Evolutionary conservation across 2,888 invertebrate species (phyloP).

Genomic region (Oxyscelio sp.): DNA sequence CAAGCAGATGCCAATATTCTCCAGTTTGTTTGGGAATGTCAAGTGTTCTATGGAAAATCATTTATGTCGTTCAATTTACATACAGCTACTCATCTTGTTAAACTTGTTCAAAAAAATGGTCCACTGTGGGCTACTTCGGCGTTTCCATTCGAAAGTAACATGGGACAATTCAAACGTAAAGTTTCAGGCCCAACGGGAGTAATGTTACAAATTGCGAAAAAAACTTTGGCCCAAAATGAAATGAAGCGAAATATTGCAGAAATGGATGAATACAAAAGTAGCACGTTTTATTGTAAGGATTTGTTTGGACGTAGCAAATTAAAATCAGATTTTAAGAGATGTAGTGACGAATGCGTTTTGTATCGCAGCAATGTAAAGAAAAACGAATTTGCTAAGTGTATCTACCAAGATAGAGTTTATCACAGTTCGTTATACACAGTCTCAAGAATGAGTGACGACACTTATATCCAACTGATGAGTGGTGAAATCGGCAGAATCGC

Average conservation of each 20-base stretch:
- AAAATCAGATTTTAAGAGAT: conserved; percentile 12
- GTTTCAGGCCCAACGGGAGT: conserved; percentile 31
- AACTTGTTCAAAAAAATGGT: too few relatives aligned
- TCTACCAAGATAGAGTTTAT: conserved; percentile 5
- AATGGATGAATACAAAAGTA: conserved; percentile 24
- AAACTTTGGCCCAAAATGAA: conserved; percentile 24
- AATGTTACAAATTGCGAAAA: conserved; percentile 28
- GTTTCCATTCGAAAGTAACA: conserved; percentile 42
- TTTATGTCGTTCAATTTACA: too few relatives aligned
- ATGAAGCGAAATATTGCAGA: conserved; percentile 19
- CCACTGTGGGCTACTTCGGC: conserved; percentile 36
- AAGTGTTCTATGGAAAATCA: too few relatives aligned
- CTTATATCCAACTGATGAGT: too few relatives aligned
- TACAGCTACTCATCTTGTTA: too few relatives aligned
- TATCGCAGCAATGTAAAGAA: background rate
- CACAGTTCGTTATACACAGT: conserved; percentile 11
- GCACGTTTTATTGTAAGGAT: conserved; percentile 7
- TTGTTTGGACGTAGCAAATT: conserved; percentile 22
- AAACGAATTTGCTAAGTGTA: background rate
- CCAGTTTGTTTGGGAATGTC: too few relatives aligned
- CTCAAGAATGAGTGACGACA: conserved; percentile 25
- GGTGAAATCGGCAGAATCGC: too few relatives aligned
- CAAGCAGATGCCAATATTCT: too few relatives aligned
- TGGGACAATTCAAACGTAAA: conserved; percentile 24
- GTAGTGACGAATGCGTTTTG: conserved; percentile 19